Evolutionary conservation across 2,888 invertebrate species (phyloP).

Genomic region (Xestia ashworthii): DNA sequence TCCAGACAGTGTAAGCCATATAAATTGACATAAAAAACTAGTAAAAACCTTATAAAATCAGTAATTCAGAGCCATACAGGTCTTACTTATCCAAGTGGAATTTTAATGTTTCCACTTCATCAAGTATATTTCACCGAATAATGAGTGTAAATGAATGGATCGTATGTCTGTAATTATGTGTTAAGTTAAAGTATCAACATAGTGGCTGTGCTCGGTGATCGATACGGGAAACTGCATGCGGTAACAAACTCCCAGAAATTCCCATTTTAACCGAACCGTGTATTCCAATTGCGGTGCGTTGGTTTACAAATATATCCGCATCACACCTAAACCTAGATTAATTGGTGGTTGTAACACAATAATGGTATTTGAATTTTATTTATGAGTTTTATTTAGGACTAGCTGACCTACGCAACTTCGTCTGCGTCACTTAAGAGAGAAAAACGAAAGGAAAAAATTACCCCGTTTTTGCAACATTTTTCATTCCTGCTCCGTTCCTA

Average conservation of each 20-base stretch:
- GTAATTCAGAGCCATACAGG: not conserved
- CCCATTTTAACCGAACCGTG: slow-evolving; percentile 39
- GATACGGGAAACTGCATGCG: slow-evolving; percentile 45
- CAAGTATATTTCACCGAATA: slow-evolving; percentile 18
- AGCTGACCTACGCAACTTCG: too few species aligned
- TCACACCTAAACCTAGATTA: slow-evolving; percentile 29
- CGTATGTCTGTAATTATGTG: slow-evolving; percentile 54
- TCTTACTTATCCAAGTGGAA: slow-evolving; percentile 2
- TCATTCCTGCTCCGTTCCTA: too few species aligned
- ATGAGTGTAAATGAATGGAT: slow-evolving; percentile 50
- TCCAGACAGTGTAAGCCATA: not conserved
- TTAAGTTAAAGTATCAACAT: slow-evolving; percentile 57
- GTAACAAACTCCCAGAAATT: slow-evolving; percentile 39
- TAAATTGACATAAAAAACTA: too few species aligned
- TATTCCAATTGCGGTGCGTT: slow-evolving; percentile 39
- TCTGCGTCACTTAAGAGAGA: too few species aligned
- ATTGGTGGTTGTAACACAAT: slow-evolving; percentile 26
- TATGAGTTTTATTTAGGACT: not conserved
- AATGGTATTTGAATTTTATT: slow-evolving; percentile 9
- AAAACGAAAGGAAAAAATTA: too few species aligned
- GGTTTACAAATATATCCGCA: slow-evolving; percentile 45
- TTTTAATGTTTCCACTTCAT: slow-evolving; percentile 7
- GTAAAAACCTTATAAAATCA: not conserved
- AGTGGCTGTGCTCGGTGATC: slow-evolving; percentile 45
- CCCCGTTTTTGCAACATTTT: too few species aligned